Base-by-base conservation (phyloP, 2,797 vertebrate species). In the Okamejei kenojei region DNA sequence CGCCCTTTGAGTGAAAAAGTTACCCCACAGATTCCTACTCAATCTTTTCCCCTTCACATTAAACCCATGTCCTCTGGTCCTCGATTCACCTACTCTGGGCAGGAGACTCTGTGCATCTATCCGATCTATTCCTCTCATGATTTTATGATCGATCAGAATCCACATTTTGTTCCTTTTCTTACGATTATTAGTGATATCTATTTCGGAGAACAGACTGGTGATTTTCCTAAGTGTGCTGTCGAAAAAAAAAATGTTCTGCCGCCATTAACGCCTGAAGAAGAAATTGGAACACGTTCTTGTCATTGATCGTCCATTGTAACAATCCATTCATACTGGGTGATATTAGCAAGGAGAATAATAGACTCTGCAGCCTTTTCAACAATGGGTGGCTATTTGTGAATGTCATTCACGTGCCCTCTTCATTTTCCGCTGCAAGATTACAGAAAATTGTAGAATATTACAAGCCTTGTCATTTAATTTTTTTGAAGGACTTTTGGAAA, bases 401-500 rank as follows among this genome's bases (percentile, higher is more conserved):
- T 23, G 54, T 17, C 71, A 58, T 92, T 45, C 26, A 29, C 10
- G 54, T 92, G 73, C 38, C 26, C 26, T n/a, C 68, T 76, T 21
- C 8, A 73, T 7, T 13, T 0, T 38, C 35, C 13, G 68, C 32
- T 26, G 71, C 26, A 45, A 92, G 29, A 5, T 76, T 19, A 45
- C 26, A 0, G 1, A 38, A 92, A 65, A 54, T 74, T 19, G 23
- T 26, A 71, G 6, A 71, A 71, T 90, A n/a, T 74, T 0, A 23
- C 23, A 54, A 76, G 71, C 13, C 38, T 45, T 76, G 90, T 1
- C 29, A 92, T 13, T 73, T 54, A 38, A 92, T 71, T 54, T 74
- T 54, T 76, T 76, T 74, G 71, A 76, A 92, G 90, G 45, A 76
- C n/a, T 35, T 68, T 65, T 35, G 84, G 29, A 35, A 88, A 88